Conservation (phyloP, 1,140 invertebrate genomes). For the Copidosoma floridanum region DNA sequence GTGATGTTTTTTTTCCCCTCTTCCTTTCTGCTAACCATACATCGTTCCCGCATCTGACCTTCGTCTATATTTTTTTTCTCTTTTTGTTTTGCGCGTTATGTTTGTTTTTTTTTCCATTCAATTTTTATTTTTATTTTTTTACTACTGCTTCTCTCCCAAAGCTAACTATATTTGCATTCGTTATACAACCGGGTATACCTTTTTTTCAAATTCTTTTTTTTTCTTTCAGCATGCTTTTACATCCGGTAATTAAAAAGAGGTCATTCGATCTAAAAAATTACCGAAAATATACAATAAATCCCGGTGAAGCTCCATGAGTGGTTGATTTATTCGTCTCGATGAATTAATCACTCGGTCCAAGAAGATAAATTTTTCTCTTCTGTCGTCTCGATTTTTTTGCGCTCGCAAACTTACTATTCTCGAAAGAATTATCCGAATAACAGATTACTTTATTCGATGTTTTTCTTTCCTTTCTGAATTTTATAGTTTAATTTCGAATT, state of each 20-base stretch:
- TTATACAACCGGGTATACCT: conserved; percentile 1
- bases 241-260: no score
- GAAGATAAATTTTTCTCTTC: no score
- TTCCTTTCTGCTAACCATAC: conserved; percentile 14
- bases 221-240: no score
- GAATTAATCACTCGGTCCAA: no score
- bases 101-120: background rate
- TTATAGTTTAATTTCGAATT: background rate
- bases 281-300: no score
- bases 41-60: background rate
- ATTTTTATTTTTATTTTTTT: background rate
- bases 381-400: no score
- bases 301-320: no score
- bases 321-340: no score
- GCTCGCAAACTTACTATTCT: no score
- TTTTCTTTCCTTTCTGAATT: background rate
- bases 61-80: background rate
- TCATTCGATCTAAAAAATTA: no score
- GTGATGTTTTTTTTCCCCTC: background rate
- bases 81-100: background rate
- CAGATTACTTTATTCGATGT: background rate
- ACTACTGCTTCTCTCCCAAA: background rate
- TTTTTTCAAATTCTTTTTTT: background rate
- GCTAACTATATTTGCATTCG: conserved; percentile 15
- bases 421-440: no score